Evolutionary conservation across 2,113 vertebrate genomes (phyloP).

Genomic region (Ophthalmolycus amberensis): DNA sequence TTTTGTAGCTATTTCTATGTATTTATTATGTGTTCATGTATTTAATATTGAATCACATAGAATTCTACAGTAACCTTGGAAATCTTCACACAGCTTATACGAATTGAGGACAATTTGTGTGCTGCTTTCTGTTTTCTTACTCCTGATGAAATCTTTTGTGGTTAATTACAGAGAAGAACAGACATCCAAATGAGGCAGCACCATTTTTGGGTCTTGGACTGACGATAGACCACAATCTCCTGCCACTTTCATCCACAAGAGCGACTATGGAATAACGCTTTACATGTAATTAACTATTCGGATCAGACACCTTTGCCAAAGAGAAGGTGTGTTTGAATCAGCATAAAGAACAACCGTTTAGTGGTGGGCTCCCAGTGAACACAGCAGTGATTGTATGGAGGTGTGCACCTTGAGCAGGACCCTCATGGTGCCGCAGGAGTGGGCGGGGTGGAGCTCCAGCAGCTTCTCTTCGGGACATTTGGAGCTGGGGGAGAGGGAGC

Average conservation of each 20-base stretch:
- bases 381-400: not conserved
- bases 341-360: too few relatives aligned
- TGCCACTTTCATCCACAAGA: not conserved
- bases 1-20: not conserved
- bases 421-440: constrained; percentile 85
- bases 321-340: too few relatives aligned
- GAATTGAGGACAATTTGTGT: not conserved
- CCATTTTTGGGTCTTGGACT: too few relatives aligned
- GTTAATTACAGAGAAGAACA: not conserved
- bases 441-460: constrained; percentile 84
- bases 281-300: too few relatives aligned
- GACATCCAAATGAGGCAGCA: too few relatives aligned
- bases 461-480: constrained; percentile 84
- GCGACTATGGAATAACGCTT: too few relatives aligned
- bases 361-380: not conserved
- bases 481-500: constrained; percentile 80
- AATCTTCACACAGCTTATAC: not conserved
- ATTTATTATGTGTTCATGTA: not conserved
- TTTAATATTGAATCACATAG: not conserved
- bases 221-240: not conserved
- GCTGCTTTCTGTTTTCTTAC: too few relatives aligned
- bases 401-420: constrained; percentile 87
- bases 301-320: too few relatives aligned
- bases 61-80: not conserved
- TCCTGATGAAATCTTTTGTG: not conserved